Conservation (phyloP, 2,797 vertebrate genomes). For the Alosa sapidissima region DNA sequence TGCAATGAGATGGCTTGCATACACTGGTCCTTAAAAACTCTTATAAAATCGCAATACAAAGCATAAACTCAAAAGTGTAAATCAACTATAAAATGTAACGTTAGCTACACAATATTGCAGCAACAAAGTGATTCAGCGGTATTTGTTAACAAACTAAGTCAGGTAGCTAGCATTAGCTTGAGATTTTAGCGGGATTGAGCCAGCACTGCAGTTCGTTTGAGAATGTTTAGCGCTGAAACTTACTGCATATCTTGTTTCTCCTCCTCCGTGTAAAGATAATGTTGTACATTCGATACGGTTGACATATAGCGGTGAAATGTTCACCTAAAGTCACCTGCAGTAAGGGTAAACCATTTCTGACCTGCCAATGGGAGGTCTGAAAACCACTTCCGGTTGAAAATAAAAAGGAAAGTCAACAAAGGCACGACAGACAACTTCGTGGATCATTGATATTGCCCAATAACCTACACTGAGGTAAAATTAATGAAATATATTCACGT, state of each 20-base stretch:
- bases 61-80: too few species aligned
- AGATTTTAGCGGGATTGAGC: background rate
- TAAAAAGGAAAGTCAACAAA: background rate
- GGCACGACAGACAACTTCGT: too few species aligned
- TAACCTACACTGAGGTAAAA: too few species aligned
- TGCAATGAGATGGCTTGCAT: background rate
- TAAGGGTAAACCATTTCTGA: conserved; percentile 17
- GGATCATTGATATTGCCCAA: too few species aligned
- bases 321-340: conserved; percentile 15
- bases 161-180: conserved; percentile 14
- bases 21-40: background rate
- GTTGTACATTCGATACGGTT: background rate
- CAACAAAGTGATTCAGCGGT: background rate
- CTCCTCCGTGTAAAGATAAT: conserved; percentile 31
- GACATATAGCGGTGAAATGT: background rate
- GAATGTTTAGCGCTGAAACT: conserved; percentile 48
- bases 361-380: background rate
- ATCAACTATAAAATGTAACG: too few species aligned
- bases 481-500: background rate
- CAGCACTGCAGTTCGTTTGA: background rate
- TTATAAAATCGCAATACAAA: background rate
- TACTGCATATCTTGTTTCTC: conserved; percentile 62
- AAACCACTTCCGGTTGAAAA: conserved; percentile 19
- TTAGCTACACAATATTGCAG: background rate
- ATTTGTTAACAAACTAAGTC: background rate